phyloP scores from a whole-genome alignment of 2,113 vertebrate species.

The Seriola dumerili region DNA sequence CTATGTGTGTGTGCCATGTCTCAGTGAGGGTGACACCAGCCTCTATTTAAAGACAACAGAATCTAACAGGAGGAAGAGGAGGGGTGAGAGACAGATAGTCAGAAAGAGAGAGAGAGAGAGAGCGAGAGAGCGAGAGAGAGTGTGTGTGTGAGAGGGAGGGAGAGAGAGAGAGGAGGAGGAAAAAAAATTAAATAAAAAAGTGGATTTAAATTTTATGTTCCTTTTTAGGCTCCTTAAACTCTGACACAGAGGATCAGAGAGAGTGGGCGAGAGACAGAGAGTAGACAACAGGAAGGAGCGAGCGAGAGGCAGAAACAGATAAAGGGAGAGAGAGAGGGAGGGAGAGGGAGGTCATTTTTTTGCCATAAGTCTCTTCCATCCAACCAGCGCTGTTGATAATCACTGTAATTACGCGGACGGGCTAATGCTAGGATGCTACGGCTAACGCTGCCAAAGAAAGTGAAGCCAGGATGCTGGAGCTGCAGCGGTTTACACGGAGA shows the following conservation, averaged over 20 bases:
- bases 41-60: conserved; percentile 57
- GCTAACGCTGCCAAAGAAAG: conserved; percentile 17
- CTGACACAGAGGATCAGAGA: background rate
- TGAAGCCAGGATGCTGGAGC: conserved; percentile 18
- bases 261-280: conserved; percentile 28
- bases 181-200: background rate
- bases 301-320: conserved; percentile 1
- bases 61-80: conserved; percentile 3
- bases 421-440: conserved; percentile 62
- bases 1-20: conserved; percentile 9
- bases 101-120: background rate
- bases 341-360: conserved; percentile 32
- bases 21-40: conserved; percentile 21
- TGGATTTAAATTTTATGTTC: background rate
- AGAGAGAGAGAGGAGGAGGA: background rate
- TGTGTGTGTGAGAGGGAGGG: no score
- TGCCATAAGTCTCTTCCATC: conserved; percentile 21
- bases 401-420: conserved; percentile 76
- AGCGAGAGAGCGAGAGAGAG: background rate
- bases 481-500: background rate
- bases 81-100: background rate
- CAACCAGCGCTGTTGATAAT: conserved; percentile 55
- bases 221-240: background rate
- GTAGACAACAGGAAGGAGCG: background rate
- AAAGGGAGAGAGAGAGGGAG: background rate